Conservation (phyloP, 2,888 invertebrate genomes). For the Dynastes tityus region DNA sequence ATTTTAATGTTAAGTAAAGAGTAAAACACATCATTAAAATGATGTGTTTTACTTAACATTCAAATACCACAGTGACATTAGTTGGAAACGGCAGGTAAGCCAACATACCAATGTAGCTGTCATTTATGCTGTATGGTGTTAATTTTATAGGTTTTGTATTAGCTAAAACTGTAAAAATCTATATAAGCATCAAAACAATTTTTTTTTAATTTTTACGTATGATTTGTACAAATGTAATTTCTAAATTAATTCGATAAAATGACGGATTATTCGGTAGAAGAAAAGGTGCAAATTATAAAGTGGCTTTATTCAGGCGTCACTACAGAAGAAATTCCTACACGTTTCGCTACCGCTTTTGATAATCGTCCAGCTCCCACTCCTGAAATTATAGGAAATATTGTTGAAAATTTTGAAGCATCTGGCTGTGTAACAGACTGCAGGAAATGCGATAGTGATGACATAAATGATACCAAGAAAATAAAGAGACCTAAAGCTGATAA, state of each 20-base stretch:
- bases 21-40: too few relatives aligned
- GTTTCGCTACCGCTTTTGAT: conserved; percentile 1
- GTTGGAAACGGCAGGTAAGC: too few relatives aligned
- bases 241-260: background rate
- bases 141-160: too few relatives aligned
- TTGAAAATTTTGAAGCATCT: conserved; percentile 1
- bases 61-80: too few relatives aligned
- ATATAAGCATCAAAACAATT: too few relatives aligned
- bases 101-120: too few relatives aligned
- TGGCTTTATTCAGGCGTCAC: conserved; percentile 20
- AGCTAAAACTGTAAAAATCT: too few relatives aligned
- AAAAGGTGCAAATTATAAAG: conserved; percentile 29
- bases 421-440: conserved; percentile 15
- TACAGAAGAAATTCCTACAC: background rate
- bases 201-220: too few relatives aligned
- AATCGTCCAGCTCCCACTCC: background rate
- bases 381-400: conserved; percentile 3
- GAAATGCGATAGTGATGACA: background rate
- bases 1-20: too few relatives aligned
- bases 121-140: too few relatives aligned
- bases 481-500: background rate
- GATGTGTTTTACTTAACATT: too few relatives aligned
- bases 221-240: too few relatives aligned
- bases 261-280: conserved; percentile 7
- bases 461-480: background rate